These are phyloP conservation scores for Lepisosteus osseus DNA, from an alignment of 2,113 vertebrate species.

Conservation along the genomic window DNA sequence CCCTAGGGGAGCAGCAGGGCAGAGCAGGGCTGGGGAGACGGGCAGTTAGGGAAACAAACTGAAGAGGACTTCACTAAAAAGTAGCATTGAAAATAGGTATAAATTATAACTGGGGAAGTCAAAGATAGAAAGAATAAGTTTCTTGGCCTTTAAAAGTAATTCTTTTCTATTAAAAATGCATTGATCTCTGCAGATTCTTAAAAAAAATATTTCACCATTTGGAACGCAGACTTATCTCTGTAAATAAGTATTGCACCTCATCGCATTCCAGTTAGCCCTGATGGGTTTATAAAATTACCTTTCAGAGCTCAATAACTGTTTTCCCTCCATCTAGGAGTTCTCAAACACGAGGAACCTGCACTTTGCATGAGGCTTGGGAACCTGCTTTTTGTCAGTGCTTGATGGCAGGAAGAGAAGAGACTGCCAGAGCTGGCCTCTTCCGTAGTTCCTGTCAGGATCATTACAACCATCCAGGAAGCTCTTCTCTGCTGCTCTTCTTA, in stretches of 20 bases:
- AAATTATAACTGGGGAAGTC: too few species aligned
- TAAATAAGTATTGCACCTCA: not conserved
- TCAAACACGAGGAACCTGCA: not conserved
- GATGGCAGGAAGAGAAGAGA: not conserved
- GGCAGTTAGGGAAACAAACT: too few species aligned
- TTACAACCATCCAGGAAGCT: not conserved
- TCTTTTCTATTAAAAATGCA: too few species aligned
- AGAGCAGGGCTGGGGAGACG: too few species aligned
- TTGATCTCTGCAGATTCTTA: too few species aligned
- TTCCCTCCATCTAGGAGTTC: not conserved
- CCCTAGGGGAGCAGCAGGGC: too few species aligned
- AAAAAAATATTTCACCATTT: too few species aligned
- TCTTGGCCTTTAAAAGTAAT: too few species aligned
- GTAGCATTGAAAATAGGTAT: too few species aligned
- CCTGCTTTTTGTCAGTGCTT: not conserved
- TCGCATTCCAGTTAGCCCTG: not conserved
- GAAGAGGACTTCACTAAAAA: too few species aligned
- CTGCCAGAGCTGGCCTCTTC: not conserved
- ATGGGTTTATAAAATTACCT: not conserved
- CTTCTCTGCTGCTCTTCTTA: too few species aligned
- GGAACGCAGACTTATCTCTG: not conserved
- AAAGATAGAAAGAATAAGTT: too few species aligned
- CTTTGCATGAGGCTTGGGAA: conserved; percentile 8
- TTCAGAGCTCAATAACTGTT: not conserved
- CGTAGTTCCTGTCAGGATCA: not conserved